Evolutionary conservation across 2,797 vertebrate genomes (phyloP), one percentile per base, ranked within the genome.

Genomic region (Betta splendens): DNA sequence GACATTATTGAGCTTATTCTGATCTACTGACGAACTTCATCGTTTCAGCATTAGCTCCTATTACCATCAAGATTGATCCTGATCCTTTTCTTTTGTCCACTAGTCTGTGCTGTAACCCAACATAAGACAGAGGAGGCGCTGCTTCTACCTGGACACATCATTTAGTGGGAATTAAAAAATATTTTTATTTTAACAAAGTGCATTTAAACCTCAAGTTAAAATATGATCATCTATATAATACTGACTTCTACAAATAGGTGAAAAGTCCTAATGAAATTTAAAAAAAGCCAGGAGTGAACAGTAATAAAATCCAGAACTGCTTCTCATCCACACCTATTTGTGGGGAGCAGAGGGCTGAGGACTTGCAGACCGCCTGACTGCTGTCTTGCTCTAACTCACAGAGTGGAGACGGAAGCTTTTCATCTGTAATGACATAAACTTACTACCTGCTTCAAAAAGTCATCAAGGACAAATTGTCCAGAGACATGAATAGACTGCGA

Each of bases 91-190:
- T 28, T 82, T 40, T 73, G 69, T 73, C 92, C 95, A 96, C 94
- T 95, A 95, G 95, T 94, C 92, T 90, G 95, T 89, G 92, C 95
- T 97, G 83, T 92, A 84, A 86, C 73, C 88, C 84, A 91, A 94
- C 76, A n/a, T 21, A 92, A 87, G 47, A 9, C 31, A 16, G 11
- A 45, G 29, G 20, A 45, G 7, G 12, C 9, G 5, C n/a, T 15
- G 32, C 20, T 37, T n/a, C 17, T 5, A 22, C 17, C 26, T 26
- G 22, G 18, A 15, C 35, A 59, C 35, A 56, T 37, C 35, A 35
- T 20, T 47, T 4, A 40, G 25, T n/a, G 33, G n/a, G n/a, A 2
- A 28, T 9, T 28, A 10, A 9, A 28, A 28, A 9, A 28, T 10
- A 28, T 8, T 28, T 28, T 9, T n/a, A n/a, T n/a, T n/a, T 5